phyloP scores from a whole-genome alignment of 2,113 vertebrate genomes.

The Irena cyanogastra region DNA sequence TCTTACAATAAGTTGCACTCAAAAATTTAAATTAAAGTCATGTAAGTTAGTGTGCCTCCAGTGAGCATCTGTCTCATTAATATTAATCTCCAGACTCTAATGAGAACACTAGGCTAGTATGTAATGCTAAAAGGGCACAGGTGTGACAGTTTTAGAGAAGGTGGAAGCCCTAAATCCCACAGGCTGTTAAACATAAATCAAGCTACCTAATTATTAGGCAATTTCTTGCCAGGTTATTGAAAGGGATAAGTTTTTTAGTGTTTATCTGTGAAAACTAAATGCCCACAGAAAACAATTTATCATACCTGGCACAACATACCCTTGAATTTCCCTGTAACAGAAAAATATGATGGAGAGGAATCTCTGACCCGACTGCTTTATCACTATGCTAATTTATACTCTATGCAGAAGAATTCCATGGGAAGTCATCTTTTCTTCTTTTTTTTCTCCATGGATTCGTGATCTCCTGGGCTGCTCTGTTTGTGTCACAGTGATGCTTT shows the following conservation, averaged over 20 bases:
- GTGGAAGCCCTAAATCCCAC: conserved; percentile 40
- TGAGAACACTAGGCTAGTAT: conserved; percentile 16
- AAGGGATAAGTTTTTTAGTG: background rate
- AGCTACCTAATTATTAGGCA: conserved; percentile 48
- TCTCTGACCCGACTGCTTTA: background rate
- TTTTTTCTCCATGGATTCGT: background rate
- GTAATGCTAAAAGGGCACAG: conserved; percentile 48
- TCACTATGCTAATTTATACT: background rate
- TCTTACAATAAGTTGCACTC: background rate
- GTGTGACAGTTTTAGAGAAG: conserved; percentile 35
- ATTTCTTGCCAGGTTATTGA: conserved; percentile 28
- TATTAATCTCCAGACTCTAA: conserved; percentile 49
- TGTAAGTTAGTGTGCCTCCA: conserved; percentile 14
- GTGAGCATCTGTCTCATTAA: conserved; percentile 43
- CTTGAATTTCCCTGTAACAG: background rate
- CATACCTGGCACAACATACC: background rate
- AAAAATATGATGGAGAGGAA: background rate
- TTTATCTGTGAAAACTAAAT: conserved; percentile 6
- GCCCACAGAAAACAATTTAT: background rate
- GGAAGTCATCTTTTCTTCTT: background rate
- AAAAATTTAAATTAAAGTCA: conserved; percentile 20
- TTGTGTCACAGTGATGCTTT: background rate
- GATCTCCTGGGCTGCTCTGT: background rate
- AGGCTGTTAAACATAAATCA: conserved; percentile 48
- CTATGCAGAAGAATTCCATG: background rate